Evolutionary conservation across 2,888 invertebrate species (phyloP), one percentile per base, ranked within the genome.

Genomic region (Helleia helle): DNA sequence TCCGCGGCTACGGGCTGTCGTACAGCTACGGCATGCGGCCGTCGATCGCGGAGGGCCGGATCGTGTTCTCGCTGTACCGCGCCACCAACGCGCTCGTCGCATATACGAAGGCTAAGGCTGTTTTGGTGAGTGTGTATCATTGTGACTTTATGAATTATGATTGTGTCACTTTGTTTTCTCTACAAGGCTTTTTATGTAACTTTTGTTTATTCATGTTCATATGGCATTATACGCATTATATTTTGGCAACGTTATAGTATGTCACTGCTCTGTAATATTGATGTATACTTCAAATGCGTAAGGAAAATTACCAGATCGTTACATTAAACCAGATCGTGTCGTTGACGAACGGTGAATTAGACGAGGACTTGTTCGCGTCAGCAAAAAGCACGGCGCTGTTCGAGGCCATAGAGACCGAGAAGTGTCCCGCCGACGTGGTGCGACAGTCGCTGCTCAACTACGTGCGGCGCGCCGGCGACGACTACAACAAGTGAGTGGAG

Each of bases 321-420:
- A n/a, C n/a, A n/a, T n/a, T 30, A n/a, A n/a, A n/a, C n/a, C n/a
- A n/a, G n/a, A n/a, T n/a, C n/a, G 86, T 81, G 40, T 91, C 90
- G 58, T 62, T 93, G 17, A 67, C 74, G 2, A 87, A 88, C 0
- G 81, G 86, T 18, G 83, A 87, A 39, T 93, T 95, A 87, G 92
- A 93, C 44, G 79, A 86, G 6, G 88, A 91, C 28, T 81, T 95
- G 43, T 88, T 95, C 55, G 93, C 92, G 54, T 92, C 95, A 0
- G 95, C 95, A 0, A 92, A 90, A 59, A 93, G 94, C 62, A 94
- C 95, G 9, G 86, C 94, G n/a, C 89, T 96, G 47, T 97, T 92
- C 71, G 93, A 95, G 62, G 89, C 94, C 38, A 93, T 96, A 45
- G 91, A 93, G 54, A 86, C 89, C 50, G 94, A 95, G 69, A 92